A percentile compares a stretch with the other conserved stretches of the same genome.
phyloP scores from a whole-genome alignment of 2,797 vertebrate genomes.

The Acipenser ruthenus region DNA sequence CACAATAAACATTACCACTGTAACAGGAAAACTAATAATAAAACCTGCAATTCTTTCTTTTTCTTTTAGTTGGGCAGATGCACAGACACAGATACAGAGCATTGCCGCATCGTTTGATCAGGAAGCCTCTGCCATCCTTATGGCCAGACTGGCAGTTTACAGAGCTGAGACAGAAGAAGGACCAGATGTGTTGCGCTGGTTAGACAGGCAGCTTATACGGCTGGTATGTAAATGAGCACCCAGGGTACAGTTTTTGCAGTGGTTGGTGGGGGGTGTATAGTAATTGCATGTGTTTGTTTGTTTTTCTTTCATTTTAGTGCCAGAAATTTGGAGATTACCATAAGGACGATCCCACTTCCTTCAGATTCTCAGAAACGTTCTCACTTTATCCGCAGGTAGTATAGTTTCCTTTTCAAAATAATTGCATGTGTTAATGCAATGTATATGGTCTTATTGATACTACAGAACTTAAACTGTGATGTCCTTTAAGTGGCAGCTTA shows the following conservation, averaged over 20 bases:
- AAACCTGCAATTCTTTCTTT: no score
- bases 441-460: no score
- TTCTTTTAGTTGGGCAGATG: slow-evolving; percentile 82
- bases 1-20: no score
- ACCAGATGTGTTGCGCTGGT: slow-evolving; percentile 90
- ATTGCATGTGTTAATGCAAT: no score
- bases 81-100: slow-evolving; percentile 89
- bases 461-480: no score
- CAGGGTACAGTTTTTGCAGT: not conserved
- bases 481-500: no score
- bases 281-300: slow-evolving; percentile 5
- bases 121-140: slow-evolving; percentile 88
- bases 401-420: slow-evolving; percentile 17
- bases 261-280: not conserved
- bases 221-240: slow-evolving; percentile 57
- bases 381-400: slow-evolving; percentile 92
- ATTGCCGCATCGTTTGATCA: slow-evolving; percentile 94
- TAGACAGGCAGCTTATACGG: slow-evolving; percentile 90
- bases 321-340: slow-evolving; percentile 98
- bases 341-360: slow-evolving; percentile 93
- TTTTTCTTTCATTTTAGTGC: slow-evolving; percentile 60
- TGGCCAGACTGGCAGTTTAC: slow-evolving; percentile 89
- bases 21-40: no score
- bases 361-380: slow-evolving; percentile 95
- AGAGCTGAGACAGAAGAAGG: slow-evolving; percentile 92